phyloP scores from a whole-genome alignment of 2,888 invertebrate species.

The Drosophila phalerata region DNA sequence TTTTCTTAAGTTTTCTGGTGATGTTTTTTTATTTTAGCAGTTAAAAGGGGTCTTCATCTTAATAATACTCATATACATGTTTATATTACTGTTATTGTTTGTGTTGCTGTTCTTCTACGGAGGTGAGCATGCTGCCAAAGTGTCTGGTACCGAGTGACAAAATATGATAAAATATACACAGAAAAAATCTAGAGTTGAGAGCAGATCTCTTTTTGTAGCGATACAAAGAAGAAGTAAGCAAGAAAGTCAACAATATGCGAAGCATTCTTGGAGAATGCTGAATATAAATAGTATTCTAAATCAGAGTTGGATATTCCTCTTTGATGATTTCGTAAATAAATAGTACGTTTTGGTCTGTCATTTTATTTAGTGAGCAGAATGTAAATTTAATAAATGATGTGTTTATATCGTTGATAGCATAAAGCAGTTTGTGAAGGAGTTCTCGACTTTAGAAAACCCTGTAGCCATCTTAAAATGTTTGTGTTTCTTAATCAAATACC shows the following conservation, averaged over 20 bases:
- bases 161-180: conserved; percentile 36
- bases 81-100: conserved; percentile 22
- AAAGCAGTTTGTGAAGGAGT: background rate
- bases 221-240: conserved; percentile 28
- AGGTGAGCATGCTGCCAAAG: conserved; percentile 56
- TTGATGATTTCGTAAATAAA: background rate
- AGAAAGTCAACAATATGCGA: conserved; percentile 36
- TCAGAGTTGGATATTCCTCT: background rate
- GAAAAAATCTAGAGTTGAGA: background rate
- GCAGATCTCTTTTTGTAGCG: conserved; percentile 35
- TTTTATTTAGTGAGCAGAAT: background rate
- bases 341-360: background rate
- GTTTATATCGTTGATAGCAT: background rate
- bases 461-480: background rate
- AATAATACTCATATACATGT: conserved; percentile 29
- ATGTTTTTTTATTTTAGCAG: conserved; percentile 56
- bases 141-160: conserved; percentile 67
- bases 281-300: conserved; percentile 9
- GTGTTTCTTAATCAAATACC: background rate
- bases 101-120: conserved; percentile 1
- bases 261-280: conserved; percentile 2
- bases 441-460: background rate
- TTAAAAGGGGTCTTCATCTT: conserved; percentile 61
- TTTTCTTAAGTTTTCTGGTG: conserved; percentile 19
- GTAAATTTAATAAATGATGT: background rate